Base-by-base conservation (phyloP, 2,797 vertebrate genomes). In the Sylvilagus floridanus region DNA sequence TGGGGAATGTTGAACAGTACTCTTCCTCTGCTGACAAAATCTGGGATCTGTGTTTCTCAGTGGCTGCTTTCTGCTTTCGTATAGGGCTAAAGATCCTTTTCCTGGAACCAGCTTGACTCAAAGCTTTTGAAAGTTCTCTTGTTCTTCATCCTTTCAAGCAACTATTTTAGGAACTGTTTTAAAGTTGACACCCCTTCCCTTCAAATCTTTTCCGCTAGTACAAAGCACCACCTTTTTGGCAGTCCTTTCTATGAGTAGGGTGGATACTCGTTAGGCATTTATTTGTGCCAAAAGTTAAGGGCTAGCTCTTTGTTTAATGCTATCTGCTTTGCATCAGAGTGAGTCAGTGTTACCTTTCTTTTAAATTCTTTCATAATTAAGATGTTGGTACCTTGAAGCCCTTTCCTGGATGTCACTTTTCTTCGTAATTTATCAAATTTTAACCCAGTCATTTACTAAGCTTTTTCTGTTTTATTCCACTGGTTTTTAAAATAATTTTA, bases 111-210 rank as follows among this genome's bases (percentile, higher is more conserved):
- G 66, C 26, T 84, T 93, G 32, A 93, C 68, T 95, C 57, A 95
- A 89, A 94, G 84, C 37, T 37, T 96, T 97, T 90, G 54, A 95
- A 90, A 95, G 63, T 90, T 97, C 90, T 93, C 47, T 89, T 85
- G 57, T 84, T 95, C 81, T 95, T 96, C 95, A 94, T 94, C 65
- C 35, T 96, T 95, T 84, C 79, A 83, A 95, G 50, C 47, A 95
- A 75, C 91, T 95, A 94, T 91, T 97, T 97, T 93, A 88, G 92
- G 84, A 92, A 73, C 86, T 95, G 5, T 97, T 97, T 96, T 94
- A 90, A 96, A 82, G 95, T 87, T 94, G 88, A 95, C 65, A 90
- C 63, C 35, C 88, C 24, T 95, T 94, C 79, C 60, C 69, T 89
- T 93, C 60, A 88, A 88, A 93, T 66, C 75, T 90, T 96, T 96